These are phyloP conservation scores for Molossus alvarezi DNA, from an alignment of 2,797 vertebrate genomes.

Conservation along the genomic window DNA sequence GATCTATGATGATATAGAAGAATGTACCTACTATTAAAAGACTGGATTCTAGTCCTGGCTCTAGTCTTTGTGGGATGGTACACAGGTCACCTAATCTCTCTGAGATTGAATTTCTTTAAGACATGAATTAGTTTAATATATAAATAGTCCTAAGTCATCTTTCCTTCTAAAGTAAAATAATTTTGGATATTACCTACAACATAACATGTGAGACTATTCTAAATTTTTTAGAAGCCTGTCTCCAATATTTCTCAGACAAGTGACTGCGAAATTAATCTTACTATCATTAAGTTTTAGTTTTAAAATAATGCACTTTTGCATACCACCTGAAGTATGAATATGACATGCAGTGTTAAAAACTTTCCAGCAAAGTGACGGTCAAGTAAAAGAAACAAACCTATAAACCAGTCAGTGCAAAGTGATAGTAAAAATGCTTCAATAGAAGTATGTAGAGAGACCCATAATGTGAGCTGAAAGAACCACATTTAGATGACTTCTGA, in stretches of 20 bases:
- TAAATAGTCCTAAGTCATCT: background rate
- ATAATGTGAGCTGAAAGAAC: background rate
- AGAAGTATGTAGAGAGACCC: too few species aligned
- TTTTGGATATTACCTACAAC: background rate
- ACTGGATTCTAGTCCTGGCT: background rate
- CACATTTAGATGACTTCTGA: background rate
- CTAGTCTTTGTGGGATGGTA: background rate
- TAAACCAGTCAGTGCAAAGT: too few species aligned
- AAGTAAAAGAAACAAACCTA: too few species aligned
- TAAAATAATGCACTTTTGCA: background rate
- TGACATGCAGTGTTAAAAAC: background rate
- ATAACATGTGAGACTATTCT: background rate
- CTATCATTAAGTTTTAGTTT: background rate
- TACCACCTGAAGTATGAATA: background rate
- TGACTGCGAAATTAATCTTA: constrained; percentile 33
- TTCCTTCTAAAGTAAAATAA: constrained; percentile 1
- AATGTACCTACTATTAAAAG: background rate
- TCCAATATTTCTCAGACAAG: background rate
- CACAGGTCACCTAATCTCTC: background rate
- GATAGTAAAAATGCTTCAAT: too few species aligned
- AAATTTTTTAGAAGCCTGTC: background rate
- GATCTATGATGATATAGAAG: background rate
- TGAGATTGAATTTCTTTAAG: background rate
- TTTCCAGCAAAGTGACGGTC: background rate
- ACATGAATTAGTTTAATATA: background rate